Conservation (phyloP, 2,113 vertebrate species). For the Podocnemis expansa region DNA sequence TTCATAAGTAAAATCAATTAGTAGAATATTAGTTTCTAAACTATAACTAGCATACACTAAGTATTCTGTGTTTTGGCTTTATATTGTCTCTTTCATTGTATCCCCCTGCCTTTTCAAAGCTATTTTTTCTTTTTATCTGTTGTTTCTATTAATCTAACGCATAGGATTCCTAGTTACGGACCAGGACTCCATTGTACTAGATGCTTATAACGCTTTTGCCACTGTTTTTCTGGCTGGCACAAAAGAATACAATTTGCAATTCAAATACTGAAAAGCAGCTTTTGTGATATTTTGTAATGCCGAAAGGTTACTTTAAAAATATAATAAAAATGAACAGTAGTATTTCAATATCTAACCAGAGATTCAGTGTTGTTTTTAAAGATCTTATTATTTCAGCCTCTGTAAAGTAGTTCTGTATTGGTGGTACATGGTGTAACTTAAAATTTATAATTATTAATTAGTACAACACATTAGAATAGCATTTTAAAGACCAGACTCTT, state of each 20-base stretch:
- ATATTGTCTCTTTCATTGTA: neutral
- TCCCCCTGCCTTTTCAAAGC: neutral
- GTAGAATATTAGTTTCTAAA: neutral
- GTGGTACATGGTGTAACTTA: neutral
- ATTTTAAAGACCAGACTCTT: neutral
- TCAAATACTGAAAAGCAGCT: neutral
- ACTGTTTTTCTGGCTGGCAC: neutral
- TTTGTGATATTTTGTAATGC: constrained; percentile 10
- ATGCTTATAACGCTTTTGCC: neutral
- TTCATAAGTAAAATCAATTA: neutral
- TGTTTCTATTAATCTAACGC: neutral
- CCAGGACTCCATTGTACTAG: neutral
- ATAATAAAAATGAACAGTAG: neutral
- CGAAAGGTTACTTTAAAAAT: constrained; percentile 26
- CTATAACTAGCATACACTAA: neutral
- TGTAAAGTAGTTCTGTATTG: neutral
- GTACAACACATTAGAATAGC: neutral
- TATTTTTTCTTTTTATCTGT: neutral
- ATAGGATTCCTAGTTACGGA: neutral
- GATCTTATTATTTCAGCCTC: neutral
- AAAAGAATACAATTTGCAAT: neutral
- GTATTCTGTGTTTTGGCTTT: neutral
- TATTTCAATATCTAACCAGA: constrained; percentile 26
- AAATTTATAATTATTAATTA: constrained; percentile 13
- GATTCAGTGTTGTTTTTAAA: constrained; percentile 2